Evolutionary conservation across 2,113 vertebrate species (phyloP).

Genomic region (Vulpes lagopus): DNA sequence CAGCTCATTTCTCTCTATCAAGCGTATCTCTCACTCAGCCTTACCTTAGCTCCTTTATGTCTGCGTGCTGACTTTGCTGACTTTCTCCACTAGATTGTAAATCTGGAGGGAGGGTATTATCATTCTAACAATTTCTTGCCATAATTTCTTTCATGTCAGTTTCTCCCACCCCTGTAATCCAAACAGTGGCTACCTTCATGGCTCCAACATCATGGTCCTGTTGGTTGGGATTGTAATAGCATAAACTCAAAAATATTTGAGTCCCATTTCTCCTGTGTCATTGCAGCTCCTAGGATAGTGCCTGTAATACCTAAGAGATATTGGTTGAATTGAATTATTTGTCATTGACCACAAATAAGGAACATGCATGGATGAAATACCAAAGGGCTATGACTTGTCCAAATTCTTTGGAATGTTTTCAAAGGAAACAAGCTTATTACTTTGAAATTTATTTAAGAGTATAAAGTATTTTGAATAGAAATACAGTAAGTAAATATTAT

Average conservation of each 20-base stretch:
- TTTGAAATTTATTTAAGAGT: neutral
- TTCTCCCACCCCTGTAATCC: neutral
- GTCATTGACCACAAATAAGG: neutral
- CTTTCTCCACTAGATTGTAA: constrained; percentile 19
- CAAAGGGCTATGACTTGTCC: neutral
- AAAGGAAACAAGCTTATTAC: constrained; percentile 15
- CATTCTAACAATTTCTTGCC: neutral
- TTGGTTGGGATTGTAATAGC: neutral
- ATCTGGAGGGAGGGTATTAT: neutral
- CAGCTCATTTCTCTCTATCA: constrained; percentile 37
- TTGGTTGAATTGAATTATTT: neutral
- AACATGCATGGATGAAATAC: neutral
- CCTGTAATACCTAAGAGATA: neutral
- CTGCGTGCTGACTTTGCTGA: neutral
- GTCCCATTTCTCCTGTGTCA: neutral
- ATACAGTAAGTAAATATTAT: constrained; percentile 62
- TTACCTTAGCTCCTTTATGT: neutral
- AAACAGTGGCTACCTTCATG: neutral
- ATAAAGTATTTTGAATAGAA: constrained; percentile 46
- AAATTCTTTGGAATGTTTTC: constrained; percentile 42
- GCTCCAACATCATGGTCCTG: neutral
- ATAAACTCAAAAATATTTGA: neutral
- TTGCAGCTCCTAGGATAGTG: neutral
- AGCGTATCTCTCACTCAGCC: neutral
- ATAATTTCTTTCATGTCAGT: neutral